phyloP scores from a whole-genome alignment of 2,113 vertebrate genomes.

The Ochotona princeps region DNA sequence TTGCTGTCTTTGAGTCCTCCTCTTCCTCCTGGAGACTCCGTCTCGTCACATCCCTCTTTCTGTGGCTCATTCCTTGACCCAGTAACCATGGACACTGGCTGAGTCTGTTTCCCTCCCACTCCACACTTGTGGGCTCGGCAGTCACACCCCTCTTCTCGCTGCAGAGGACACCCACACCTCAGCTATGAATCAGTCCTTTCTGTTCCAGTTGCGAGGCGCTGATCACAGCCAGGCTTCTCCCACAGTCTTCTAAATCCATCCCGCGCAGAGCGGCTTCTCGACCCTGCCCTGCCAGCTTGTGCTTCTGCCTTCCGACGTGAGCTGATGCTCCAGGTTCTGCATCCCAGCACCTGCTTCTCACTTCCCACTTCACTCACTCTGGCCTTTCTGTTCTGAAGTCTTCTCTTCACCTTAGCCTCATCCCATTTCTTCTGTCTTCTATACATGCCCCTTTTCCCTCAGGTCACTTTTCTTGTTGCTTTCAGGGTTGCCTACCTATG shows the following conservation, averaged over 20 bases:
- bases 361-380: background rate
- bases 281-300: background rate
- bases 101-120: background rate
- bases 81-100: background rate
- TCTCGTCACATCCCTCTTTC: background rate
- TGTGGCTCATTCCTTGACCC: background rate
- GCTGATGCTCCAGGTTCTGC: background rate
- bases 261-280: background rate
- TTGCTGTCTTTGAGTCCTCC: background rate
- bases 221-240: background rate
- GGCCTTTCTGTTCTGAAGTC: background rate
- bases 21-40: background rate
- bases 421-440: background rate
- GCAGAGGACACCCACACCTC: background rate
- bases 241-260: background rate
- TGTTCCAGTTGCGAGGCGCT: background rate
- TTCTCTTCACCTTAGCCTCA: background rate
- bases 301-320: background rate
- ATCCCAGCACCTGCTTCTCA: too few relatives aligned
- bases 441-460: background rate
- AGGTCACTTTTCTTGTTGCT: background rate
- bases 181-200: background rate
- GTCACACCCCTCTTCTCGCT: background rate
- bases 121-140: too few relatives aligned
- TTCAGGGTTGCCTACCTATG: rapidly evolving